A percentile compares a stretch with the other conserved stretches of the same genome.
Conservation (phyloP, 2,888 invertebrate species). For the Mactromeris polynyma region DNA sequence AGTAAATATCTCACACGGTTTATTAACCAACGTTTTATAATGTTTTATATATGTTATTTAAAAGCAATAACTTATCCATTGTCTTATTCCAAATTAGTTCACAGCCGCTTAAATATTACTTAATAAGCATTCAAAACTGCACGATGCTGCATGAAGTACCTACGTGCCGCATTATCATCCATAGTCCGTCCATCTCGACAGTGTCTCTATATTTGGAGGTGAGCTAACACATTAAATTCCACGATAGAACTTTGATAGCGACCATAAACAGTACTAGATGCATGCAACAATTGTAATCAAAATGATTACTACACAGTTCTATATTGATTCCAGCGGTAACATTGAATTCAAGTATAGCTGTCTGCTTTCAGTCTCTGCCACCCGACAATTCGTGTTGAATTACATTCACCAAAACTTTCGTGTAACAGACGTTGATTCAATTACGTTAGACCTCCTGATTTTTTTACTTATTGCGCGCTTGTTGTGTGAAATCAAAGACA, state of each 20-base stretch:
- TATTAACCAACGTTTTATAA: background rate
- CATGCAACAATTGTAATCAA: conserved; percentile 40
- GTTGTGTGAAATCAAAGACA: conserved; percentile 5
- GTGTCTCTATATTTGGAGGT: background rate
- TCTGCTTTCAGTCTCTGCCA: conserved; percentile 27
- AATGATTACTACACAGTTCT: conserved; percentile 35
- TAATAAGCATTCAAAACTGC: background rate
- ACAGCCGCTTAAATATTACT: background rate
- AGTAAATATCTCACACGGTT: background rate
- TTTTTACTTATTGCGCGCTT: conserved; percentile 15
- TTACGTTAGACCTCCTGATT: conserved; percentile 25
- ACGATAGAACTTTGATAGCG: conserved; percentile 20
- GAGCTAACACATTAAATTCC: conserved; percentile 9
- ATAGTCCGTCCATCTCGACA: background rate
- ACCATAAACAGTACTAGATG: conserved; percentile 31
- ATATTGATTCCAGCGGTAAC: conserved; percentile 35
- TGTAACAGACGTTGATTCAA: conserved; percentile 29
- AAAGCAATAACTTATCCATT: background rate
- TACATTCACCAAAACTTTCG: conserved; percentile 23
- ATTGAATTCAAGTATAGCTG: conserved; percentile 13
- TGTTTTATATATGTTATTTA: too few relatives aligned
- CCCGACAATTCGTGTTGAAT: conserved; percentile 30
- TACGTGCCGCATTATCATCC: background rate
- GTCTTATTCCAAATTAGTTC: background rate
- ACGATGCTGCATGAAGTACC: background rate